Evolutionary conservation across 2,797 vertebrate genomes (phyloP).

Genomic region (Helicolenus hilgendorfi): DNA sequence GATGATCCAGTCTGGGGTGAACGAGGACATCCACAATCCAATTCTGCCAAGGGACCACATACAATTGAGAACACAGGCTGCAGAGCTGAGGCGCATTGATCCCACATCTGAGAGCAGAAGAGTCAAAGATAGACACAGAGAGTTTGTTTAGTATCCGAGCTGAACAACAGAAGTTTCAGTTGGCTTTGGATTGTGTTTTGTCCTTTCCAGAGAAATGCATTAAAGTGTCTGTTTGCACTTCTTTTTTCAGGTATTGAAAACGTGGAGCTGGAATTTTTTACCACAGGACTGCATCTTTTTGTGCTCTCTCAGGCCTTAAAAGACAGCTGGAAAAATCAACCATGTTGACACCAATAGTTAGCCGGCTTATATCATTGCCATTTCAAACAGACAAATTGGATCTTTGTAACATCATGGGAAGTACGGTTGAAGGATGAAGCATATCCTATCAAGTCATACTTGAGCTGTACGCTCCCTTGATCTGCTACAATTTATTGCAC

Average conservation of each 20-base stretch:
- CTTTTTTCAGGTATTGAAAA: not conserved
- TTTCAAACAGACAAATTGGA: slow-evolving; percentile 38
- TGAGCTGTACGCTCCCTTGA: slow-evolving; percentile 17
- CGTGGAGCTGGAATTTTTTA: not conserved
- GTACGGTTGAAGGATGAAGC: slow-evolving; percentile 47
- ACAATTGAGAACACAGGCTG: not conserved
- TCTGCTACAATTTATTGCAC: slow-evolving; percentile 47
- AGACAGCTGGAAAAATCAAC: not conserved
- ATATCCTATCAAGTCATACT: slow-evolving; percentile 25
- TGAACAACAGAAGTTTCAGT: not conserved
- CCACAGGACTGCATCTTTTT: not conserved
- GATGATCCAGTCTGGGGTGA: not conserved
- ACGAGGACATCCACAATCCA: not conserved
- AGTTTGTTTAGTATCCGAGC: not conserved
- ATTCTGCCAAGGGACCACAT: not conserved
- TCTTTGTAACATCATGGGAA: slow-evolving; percentile 20
- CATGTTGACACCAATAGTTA: slow-evolving; percentile 1
- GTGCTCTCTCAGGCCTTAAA: not conserved
- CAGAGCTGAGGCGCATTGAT: not conserved
- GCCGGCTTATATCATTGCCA: not conserved
- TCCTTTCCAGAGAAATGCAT: not conserved
- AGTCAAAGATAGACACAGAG: not conserved
- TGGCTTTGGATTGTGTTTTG: not conserved
- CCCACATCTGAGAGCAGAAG: not conserved
- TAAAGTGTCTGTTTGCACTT: not conserved